Percentiles rank a stretch among this genome's conserved stretches.
phyloP scores from a whole-genome alignment of 2,888 invertebrate genomes.

The Papilio gigon region DNA sequence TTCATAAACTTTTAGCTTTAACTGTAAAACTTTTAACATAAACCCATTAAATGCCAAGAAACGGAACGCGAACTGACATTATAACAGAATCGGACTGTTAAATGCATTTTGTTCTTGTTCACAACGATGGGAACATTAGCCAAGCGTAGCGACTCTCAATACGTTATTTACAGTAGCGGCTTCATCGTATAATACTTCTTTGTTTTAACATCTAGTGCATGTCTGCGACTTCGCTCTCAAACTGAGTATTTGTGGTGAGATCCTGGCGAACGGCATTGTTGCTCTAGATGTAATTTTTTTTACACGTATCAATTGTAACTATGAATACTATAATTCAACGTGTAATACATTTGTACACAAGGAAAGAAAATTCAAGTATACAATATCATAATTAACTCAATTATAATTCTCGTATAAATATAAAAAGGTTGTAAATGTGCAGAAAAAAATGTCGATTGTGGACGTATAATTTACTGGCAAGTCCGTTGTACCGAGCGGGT shows the following conservation, averaged over 20 bases:
- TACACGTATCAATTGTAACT: background rate
- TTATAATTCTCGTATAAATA: background rate
- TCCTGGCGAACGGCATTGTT: background rate
- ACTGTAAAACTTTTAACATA: constrained; percentile 33
- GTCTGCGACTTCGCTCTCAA: background rate
- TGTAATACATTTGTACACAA: background rate
- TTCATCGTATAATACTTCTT: constrained; percentile 14
- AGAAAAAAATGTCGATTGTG: constrained; percentile 22
- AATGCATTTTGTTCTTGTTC: constrained; percentile 38
- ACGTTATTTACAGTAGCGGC: constrained; percentile 10
- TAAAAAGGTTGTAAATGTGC: background rate
- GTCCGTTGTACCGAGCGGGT: constrained; percentile 20
- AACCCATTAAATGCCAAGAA: constrained; percentile 31
- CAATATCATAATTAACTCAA: background rate
- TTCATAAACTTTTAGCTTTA: constrained; percentile 23
- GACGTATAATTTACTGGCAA: constrained; percentile 36
- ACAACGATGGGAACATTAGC: constrained; percentile 32
- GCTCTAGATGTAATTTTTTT: background rate
- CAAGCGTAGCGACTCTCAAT: constrained; percentile 22
- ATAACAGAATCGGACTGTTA: constrained; percentile 34
- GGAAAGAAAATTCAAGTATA: background rate
- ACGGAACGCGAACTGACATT: constrained; percentile 37
- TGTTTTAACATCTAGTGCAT: constrained; percentile 4
- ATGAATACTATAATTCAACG: background rate
- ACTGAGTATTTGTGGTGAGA: background rate